Percentiles rank a stretch among this genome's conserved stretches.
phyloP scores from a whole-genome alignment of 2,888 invertebrate species.

The Serripes groenlandicus region DNA sequence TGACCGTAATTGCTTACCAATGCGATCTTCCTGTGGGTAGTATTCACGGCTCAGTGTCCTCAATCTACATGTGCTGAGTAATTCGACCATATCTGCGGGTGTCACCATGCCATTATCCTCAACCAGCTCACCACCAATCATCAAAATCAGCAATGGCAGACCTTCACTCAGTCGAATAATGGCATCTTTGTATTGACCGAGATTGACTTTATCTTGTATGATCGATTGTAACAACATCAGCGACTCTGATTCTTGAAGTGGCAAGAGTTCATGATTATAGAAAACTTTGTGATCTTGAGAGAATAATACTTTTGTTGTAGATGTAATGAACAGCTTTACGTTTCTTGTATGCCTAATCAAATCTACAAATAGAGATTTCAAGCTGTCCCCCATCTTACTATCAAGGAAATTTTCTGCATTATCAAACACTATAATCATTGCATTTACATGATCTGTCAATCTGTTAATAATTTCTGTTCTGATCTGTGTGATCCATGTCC shows the following conservation, averaged over 20 bases:
- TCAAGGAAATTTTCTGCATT: constrained; percentile 71
- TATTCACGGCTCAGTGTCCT: constrained; percentile 64
- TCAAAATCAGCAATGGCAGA: constrained; percentile 65
- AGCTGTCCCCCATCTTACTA: constrained; percentile 36
- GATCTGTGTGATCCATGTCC: constrained; percentile 19
- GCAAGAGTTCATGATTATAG: constrained; percentile 46
- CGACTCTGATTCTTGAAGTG: constrained; percentile 52
- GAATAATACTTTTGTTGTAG: constrained; percentile 59
- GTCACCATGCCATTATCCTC: constrained; percentile 57
- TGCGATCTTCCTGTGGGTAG: constrained; percentile 66
- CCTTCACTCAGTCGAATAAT: constrained; percentile 68
- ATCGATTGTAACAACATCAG: constrained; percentile 49
- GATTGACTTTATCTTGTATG: constrained; percentile 48
- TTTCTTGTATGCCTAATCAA: constrained; percentile 42
- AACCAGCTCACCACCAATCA: constrained; percentile 66
- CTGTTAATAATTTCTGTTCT: background rate
- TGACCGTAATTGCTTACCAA: constrained; percentile 65
- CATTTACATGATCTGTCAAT: background rate
- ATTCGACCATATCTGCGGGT: constrained; percentile 65
- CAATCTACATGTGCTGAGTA: constrained; percentile 59
- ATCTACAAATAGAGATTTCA: constrained; percentile 33
- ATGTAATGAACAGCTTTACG: constrained; percentile 66
- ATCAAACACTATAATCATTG: constrained; percentile 57
- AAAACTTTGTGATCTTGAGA: constrained; percentile 26
- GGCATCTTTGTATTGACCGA: constrained; percentile 53